These are phyloP conservation scores for Rugalucina vietnamica DNA, from an alignment of 2,888 invertebrate species.

Conservation along the genomic window DNA sequence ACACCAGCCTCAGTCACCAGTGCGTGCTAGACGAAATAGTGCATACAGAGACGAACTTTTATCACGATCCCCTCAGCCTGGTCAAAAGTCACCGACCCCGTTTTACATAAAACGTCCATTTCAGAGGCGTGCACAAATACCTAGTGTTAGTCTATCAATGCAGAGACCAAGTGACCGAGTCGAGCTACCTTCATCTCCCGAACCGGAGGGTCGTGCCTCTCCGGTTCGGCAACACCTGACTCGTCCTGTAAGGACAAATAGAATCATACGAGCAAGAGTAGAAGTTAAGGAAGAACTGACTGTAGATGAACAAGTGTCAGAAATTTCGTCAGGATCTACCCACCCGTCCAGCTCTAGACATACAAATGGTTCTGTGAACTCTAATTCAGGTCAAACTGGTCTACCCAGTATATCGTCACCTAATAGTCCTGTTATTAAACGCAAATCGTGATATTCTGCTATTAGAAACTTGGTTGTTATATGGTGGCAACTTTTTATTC, in stretches of 20 bases:
- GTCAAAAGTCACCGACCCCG: not conserved
- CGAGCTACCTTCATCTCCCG: constrained; percentile 8
- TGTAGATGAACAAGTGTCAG: constrained; percentile 45
- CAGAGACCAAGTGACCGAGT: not conserved
- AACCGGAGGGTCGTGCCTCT: constrained; percentile 20
- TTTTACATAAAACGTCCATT: not conserved
- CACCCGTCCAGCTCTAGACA: constrained; percentile 30
- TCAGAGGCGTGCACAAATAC: not conserved
- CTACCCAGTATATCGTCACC: constrained; percentile 9
- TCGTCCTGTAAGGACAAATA: constrained; percentile 41
- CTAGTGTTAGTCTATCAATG: not conserved
- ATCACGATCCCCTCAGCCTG: not conserved
- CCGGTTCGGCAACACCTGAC: constrained; percentile 37
- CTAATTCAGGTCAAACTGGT: not conserved
- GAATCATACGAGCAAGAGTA: constrained; percentile 35
- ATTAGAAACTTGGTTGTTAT: too few species aligned
- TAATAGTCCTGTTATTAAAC: not conserved
- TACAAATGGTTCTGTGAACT: constrained; percentile 25
- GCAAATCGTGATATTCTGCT: not conserved
- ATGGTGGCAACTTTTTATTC: too few species aligned
- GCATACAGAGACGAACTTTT: not conserved
- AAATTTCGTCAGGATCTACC: constrained; percentile 33
- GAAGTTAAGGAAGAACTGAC: constrained; percentile 28
- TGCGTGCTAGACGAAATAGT: not conserved
- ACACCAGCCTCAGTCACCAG: not conserved